A percentile compares a stretch with the other conserved stretches of the same genome.
phyloP scores from a whole-genome alignment of 2,113 vertebrate genomes.

The Antennarius striatus region DNA sequence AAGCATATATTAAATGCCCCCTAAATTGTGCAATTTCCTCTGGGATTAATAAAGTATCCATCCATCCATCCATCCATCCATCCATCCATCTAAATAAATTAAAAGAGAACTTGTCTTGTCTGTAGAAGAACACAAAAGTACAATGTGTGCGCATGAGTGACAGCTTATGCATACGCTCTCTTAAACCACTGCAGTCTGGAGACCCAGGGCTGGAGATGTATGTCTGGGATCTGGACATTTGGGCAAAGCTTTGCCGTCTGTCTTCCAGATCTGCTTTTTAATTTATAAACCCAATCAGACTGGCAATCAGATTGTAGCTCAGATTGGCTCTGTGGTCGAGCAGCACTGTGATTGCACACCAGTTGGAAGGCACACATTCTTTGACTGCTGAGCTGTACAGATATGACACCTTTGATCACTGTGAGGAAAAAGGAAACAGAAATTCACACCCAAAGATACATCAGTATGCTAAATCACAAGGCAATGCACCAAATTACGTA shows the following conservation, averaged over 20 bases:
- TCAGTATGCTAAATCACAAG: not conserved
- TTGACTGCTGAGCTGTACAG: constrained; percentile 15
- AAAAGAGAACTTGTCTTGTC: too few relatives aligned
- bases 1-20: too few relatives aligned
- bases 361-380: constrained; percentile 22
- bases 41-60: too few relatives aligned
- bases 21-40: too few relatives aligned
- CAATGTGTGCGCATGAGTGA: not conserved
- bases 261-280: constrained; percentile 56
- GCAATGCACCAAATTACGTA: not conserved
- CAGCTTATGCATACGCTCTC: constrained; percentile 5
- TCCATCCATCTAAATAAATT: too few relatives aligned
- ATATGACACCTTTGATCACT: constrained; percentile 23
- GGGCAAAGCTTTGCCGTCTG: constrained; percentile 50
- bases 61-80: too few relatives aligned
- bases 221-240: constrained; percentile 62
- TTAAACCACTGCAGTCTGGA: constrained; percentile 31
- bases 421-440: not conserved
- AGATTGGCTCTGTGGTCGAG: constrained; percentile 36
- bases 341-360: constrained; percentile 29
- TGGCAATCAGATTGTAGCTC: constrained; percentile 51
- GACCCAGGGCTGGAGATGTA: constrained; percentile 43
- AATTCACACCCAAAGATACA: constrained; percentile 8
- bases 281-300: constrained; percentile 52
- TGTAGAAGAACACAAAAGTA: too few relatives aligned